Percentiles rank a stretch among this genome's conserved stretches.
phyloP scores from a whole-genome alignment of 2,888 invertebrate genomes.

The Xestia rhomboidea region DNA sequence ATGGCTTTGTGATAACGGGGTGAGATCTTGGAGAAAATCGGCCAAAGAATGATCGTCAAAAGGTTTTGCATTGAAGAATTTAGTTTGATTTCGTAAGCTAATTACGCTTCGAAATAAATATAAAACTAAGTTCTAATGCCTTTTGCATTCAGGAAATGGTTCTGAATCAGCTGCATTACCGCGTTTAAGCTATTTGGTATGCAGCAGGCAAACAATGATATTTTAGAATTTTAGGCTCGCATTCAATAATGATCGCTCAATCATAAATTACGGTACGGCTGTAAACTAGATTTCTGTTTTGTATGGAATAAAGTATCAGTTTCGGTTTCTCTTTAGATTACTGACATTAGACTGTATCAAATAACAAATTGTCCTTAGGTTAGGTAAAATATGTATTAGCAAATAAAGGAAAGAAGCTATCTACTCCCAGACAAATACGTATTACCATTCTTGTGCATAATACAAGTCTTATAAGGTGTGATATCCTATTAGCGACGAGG shows the following conservation, averaged over 20 bases:
- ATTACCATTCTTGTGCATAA: slow-evolving; percentile 20
- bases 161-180: background rate
- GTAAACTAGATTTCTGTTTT: background rate
- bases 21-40: slow-evolving; percentile 27
- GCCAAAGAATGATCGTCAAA: slow-evolving; percentile 20
- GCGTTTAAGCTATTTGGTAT: background rate
- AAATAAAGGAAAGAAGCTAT: background rate
- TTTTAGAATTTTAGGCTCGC: slow-evolving; percentile 7
- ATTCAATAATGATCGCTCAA: background rate
- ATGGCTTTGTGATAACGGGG: slow-evolving; percentile 28
- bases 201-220: background rate
- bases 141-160: background rate
- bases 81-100: background rate
- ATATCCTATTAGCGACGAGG: slow-evolving; percentile 40
- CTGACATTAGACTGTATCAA: background rate
- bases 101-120: background rate
- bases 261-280: background rate
- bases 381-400: background rate
- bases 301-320: background rate
- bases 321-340: background rate
- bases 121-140: background rate
- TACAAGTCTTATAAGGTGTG: slow-evolving; percentile 32
- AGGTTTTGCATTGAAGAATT: background rate
- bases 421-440: background rate
- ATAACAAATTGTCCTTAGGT: no score